phyloP scores from a whole-genome alignment of 2,797 vertebrate genomes.

The Bradypodion pumilum region DNA sequence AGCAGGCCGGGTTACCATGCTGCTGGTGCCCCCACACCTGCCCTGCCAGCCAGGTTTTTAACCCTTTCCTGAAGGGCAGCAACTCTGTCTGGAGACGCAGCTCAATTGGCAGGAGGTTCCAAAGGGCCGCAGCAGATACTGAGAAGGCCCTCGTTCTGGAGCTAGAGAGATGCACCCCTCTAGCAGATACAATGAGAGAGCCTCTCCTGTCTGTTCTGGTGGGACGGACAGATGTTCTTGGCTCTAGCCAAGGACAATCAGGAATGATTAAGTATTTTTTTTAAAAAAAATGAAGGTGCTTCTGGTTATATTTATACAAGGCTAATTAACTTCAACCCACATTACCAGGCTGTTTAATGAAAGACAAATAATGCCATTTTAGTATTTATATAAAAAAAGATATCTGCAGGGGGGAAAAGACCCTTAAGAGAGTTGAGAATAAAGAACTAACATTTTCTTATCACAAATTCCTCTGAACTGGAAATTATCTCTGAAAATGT shows the following conservation, averaged over 20 bases:
- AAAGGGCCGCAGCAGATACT: no score
- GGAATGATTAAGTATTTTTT: constrained; percentile 1
- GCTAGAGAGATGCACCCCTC: no score
- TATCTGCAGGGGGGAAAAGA: background rate
- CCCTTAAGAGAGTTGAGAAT: constrained; percentile 65
- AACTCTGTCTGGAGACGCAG: no score
- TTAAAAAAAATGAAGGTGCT: constrained; percentile 9
- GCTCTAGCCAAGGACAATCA: constrained; percentile 2
- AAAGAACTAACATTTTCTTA: constrained; percentile 1
- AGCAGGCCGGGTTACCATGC: no score
- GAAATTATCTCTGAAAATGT: background rate
- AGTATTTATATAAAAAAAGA: constrained; percentile 33
- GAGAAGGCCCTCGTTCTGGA: no score
- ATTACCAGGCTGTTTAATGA: constrained; percentile 52
- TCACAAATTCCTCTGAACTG: background rate
- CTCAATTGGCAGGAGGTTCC: no score
- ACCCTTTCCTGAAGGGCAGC: no score
- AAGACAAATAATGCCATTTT: constrained; percentile 24
- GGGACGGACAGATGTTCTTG: no score
- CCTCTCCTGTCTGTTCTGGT: no score
- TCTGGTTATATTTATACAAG: constrained; percentile 37
- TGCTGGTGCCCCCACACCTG: no score
- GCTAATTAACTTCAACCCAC: constrained; percentile 20
- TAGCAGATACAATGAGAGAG: no score
- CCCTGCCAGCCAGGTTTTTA: no score